phyloP scores from a whole-genome alignment of 2,113 vertebrate genomes.

The Cryptomyrus ogoouensis region DNA sequence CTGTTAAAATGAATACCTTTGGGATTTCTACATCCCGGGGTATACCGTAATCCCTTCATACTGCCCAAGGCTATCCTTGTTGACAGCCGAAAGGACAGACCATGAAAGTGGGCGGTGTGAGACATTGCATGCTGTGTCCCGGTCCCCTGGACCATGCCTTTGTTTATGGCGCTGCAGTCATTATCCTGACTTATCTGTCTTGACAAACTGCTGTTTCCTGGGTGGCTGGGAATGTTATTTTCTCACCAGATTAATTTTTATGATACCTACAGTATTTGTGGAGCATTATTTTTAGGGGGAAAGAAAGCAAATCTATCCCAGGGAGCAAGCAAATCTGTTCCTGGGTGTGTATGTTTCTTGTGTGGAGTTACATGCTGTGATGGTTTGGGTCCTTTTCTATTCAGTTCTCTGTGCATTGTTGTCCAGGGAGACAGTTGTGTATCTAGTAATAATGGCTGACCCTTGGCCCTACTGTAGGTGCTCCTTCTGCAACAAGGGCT shows the following conservation, averaged over 20 bases:
- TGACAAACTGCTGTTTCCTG: background rate
- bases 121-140: background rate
- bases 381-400: background rate
- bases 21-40: too few relatives aligned
- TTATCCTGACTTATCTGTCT: background rate
- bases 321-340: background rate
- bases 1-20: background rate
- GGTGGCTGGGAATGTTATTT: background rate
- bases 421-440: background rate
- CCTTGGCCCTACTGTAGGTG: conserved; percentile 62
- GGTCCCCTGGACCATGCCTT: background rate
- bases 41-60: background rate
- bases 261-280: background rate
- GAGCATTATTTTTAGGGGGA: background rate
- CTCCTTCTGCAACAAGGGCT: conserved; percentile 84
- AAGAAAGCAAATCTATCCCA: background rate
- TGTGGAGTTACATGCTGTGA: background rate
- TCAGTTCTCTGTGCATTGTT: background rate
- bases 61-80: background rate
- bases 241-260: background rate
- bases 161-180: background rate
- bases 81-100: background rate
- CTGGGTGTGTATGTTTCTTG: background rate
- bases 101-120: background rate
- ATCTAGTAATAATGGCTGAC: background rate